Evolutionary conservation across 2,113 vertebrate species (phyloP), one percentile per base, ranked within the genome.

Genomic region (Pongo pygmaeus): DNA sequence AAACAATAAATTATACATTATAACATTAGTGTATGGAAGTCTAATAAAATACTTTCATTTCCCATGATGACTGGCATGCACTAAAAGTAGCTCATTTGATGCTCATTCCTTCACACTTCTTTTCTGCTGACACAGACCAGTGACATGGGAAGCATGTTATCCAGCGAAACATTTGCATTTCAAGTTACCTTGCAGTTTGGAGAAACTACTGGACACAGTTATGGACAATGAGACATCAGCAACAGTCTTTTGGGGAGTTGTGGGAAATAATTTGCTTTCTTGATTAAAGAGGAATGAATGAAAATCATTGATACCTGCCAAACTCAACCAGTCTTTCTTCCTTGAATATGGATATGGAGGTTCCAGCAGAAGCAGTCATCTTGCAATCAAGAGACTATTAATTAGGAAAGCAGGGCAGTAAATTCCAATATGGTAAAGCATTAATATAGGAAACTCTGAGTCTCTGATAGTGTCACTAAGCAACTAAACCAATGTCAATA

Each of bases 1-100:
- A 97, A 74, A 85, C 32, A 78, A 87, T 16, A 91, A 57, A 89
- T n/a, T 57, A 3, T 50, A 72, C 84, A 38, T 18, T 48, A 67
- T 9, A 55, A 40, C 5, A 17, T 64, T 23, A 50, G 8, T 32
- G 12, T 25, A 52, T n/a, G 5, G 10, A 77, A 78, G 35, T 91
- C 57, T 85, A 61, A 81, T 8, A 4, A 84, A 64, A 43, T 64
- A 32, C 12, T 78, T 11, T 7, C 61, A 27, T n/a, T 59, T 84
- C 17, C 38, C 22, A 32, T 23, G 64, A 48, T 84, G 81, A 32
- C 8, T 38, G 11, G 30, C 2, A 50, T 81, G 38, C 72, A 25
- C 30, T 48, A 4, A 75, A 32, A 52, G 9, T 8, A 70, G 8
- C 16, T 46, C 25, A 55, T 52, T 8, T 23, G 57, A 35, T 48